Evolutionary conservation across 2,888 invertebrate species (phyloP).

Genomic region (Hymenopus coronatus): DNA sequence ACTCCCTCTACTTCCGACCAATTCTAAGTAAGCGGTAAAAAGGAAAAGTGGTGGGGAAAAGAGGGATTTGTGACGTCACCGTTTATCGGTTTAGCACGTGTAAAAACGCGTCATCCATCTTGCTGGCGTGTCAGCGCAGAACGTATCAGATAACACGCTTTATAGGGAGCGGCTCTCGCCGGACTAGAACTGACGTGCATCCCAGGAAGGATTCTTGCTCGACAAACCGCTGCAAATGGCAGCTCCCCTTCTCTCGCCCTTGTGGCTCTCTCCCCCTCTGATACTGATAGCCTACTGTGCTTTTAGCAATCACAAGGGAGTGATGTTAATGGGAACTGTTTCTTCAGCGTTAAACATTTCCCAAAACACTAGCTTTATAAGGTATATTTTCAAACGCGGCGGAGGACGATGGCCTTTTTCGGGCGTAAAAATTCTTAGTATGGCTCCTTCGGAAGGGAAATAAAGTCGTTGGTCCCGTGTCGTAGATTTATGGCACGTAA

Average conservation of each 20-base stretch:
- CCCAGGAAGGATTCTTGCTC: neutral
- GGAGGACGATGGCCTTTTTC: too few relatives aligned
- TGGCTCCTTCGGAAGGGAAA: too few relatives aligned
- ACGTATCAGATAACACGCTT: neutral
- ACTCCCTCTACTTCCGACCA: too few relatives aligned
- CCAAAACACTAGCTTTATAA: too few relatives aligned
- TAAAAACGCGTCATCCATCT: neutral
- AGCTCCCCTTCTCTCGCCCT: neutral
- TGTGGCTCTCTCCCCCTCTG: neutral
- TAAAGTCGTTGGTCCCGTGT: too few relatives aligned
- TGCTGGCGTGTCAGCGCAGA: neutral
- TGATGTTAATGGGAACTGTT: too few relatives aligned
- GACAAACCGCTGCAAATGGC: neutral
- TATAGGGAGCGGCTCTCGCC: neutral
- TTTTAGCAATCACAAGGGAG: neutral
- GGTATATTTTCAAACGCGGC: too few relatives aligned
- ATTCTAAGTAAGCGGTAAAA: too few relatives aligned
- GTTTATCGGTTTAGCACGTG: neutral
- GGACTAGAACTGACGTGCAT: neutral
- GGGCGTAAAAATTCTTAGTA: too few relatives aligned
- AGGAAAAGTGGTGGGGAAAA: too few relatives aligned
- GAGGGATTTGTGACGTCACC: neutral
- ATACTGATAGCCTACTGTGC: neutral
- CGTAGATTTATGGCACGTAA: too few relatives aligned
- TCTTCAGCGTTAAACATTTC: too few relatives aligned